These are phyloP conservation scores for Distichodus sexfasciatus DNA, from an alignment of 2,797 vertebrate genomes.

Conservation along the genomic window DNA sequence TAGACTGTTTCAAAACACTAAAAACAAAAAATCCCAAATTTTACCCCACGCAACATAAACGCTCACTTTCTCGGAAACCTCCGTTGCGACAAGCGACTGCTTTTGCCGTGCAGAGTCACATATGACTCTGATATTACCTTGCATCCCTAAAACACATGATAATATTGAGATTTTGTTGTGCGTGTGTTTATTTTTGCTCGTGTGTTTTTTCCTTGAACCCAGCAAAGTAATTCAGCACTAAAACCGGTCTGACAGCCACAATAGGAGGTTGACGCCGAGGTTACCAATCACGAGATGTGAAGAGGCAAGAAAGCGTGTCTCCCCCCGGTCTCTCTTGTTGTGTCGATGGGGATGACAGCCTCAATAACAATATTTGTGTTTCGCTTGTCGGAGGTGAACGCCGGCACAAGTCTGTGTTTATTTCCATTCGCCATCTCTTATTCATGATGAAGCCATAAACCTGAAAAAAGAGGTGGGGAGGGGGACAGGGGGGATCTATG, in stretches of 20 bases:
- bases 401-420: background rate
- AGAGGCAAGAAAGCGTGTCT: constrained; percentile 55
- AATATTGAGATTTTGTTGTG: background rate
- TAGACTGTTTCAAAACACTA: no score
- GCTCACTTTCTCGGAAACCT: no score
- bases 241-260: constrained; percentile 64
- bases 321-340: constrained; percentile 22
- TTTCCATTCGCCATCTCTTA: background rate
- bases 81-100: no score
- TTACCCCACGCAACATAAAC: no score
- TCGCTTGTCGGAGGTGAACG: background rate
- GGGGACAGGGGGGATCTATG: background rate
- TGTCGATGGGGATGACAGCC: background rate
- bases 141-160: no score
- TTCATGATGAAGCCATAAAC: constrained; percentile 1
- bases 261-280: constrained; percentile 60
- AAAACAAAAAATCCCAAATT: no score
- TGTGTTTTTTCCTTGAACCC: constrained; percentile 57
- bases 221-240: constrained; percentile 62
- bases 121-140: no score
- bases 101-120: no score
- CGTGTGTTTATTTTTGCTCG: no score
- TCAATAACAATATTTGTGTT: constrained; percentile 39
- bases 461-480: no score
- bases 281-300: constrained; percentile 68